Conservation (phyloP, 1,140 invertebrate species). For the Drosophila aff. region DNA sequence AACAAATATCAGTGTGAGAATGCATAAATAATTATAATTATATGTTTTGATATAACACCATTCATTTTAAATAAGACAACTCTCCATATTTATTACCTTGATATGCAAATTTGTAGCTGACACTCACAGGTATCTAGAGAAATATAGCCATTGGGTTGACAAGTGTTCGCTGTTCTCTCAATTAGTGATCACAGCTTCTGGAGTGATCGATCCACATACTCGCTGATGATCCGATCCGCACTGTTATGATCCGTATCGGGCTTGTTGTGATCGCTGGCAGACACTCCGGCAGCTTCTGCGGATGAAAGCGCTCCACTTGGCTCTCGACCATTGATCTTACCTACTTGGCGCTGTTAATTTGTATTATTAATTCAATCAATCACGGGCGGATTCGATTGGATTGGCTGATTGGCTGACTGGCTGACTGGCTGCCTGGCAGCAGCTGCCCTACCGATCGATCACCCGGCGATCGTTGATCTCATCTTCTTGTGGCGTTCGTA, state of each 20-base stretch:
- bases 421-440: slow-evolving; percentile 48
- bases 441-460: slow-evolving; percentile 65
- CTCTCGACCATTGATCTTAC: slow-evolving; percentile 72
- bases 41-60: background rate
- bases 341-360: slow-evolving; percentile 80
- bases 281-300: slow-evolving; percentile 37
- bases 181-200: slow-evolving; percentile 9
- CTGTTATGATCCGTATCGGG: slow-evolving; percentile 33
- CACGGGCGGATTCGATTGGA: slow-evolving; percentile 52
- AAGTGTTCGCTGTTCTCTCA: slow-evolving; percentile 5
- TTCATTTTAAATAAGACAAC: too few relatives aligned
- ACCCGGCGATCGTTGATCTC: slow-evolving; percentile 72
- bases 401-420: slow-evolving; percentile 37
- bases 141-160: background rate
- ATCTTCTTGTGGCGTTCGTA: slow-evolving; percentile 22
- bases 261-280: slow-evolving; percentile 45
- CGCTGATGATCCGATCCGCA: slow-evolving; percentile 1
- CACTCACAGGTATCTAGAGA: background rate
- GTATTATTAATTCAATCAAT: slow-evolving; percentile 83
- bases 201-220: slow-evolving; percentile 3
- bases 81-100: too few relatives aligned
- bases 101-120: background rate
- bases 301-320: slow-evolving; percentile 48
- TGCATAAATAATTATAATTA: background rate
- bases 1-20: background rate